Conservation (phyloP, 2,888 invertebrate species). For the Yponomeuta evonymella region DNA sequence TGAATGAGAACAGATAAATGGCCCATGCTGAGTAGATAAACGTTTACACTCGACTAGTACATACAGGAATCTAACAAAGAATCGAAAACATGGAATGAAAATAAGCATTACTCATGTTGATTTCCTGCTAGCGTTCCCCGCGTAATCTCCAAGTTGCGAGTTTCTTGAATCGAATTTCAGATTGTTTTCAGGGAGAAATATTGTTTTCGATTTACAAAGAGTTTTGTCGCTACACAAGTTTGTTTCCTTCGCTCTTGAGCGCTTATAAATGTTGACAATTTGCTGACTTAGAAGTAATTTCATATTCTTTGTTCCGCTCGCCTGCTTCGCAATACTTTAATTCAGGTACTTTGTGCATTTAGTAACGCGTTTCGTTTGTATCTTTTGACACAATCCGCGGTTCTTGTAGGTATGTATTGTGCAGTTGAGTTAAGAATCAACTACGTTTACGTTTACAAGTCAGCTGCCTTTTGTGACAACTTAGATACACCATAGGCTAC, state of each 20-base stretch:
- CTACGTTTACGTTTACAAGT: too few species aligned
- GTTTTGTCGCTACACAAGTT: not conserved
- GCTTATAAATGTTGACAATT: not conserved
- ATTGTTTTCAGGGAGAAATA: not conserved
- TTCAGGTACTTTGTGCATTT: not conserved
- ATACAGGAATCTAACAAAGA: not conserved
- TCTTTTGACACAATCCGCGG: too few species aligned
- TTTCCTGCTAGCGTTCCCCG: not conserved
- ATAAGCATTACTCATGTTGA: not conserved
- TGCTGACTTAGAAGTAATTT: not conserved
- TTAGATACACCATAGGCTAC: too few species aligned
- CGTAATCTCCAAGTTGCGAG: not conserved
- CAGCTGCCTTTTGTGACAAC: too few species aligned
- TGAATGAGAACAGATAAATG: too few species aligned
- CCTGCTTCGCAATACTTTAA: not conserved
- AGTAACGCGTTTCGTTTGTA: too few species aligned
- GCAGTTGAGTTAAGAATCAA: too few species aligned
- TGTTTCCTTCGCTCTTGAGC: not conserved
- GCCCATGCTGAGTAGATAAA: too few species aligned
- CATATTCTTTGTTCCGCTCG: constrained; percentile 1
- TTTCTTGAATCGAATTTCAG: not conserved
- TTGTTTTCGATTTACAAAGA: not conserved
- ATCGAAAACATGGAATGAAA: not conserved
- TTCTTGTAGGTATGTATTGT: too few species aligned
- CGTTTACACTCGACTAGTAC: too few species aligned